Conservation (phyloP, 2,888 invertebrate species). For the Saturnia pavonia region DNA sequence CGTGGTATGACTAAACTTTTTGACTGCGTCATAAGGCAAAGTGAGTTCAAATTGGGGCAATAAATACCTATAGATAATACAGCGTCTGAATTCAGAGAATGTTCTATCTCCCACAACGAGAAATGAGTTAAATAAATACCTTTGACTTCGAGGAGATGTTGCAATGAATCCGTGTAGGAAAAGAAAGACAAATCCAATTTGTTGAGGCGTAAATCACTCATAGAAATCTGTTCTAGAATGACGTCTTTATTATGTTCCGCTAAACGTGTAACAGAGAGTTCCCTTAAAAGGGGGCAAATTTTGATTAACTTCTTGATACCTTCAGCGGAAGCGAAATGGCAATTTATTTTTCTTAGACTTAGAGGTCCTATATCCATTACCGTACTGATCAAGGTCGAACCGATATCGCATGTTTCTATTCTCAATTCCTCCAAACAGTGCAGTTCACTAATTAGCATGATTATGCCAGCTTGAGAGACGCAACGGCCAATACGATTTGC, state of each 20-base stretch:
- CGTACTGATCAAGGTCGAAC: constrained; percentile 69
- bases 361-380: constrained; percentile 63
- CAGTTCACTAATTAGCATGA: constrained; percentile 63
- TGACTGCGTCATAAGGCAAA: constrained; percentile 74
- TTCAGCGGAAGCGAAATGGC: constrained; percentile 72
- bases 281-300: constrained; percentile 69
- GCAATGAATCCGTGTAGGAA: constrained; percentile 66
- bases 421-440: constrained; percentile 70
- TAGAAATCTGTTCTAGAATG: constrained; percentile 65
- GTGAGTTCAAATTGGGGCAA: constrained; percentile 67
- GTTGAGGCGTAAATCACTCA: constrained; percentile 61
- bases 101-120: constrained; percentile 73
- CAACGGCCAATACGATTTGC: constrained; percentile 69
- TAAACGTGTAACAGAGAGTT: constrained; percentile 72
- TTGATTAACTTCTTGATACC: constrained; percentile 68
- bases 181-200: constrained; percentile 74
- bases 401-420: constrained; percentile 77
- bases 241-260: constrained; percentile 71
- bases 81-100: constrained; percentile 65
- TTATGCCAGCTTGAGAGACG: constrained; percentile 72
- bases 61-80: constrained; percentile 62
- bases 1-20: constrained; percentile 61
- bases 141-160: constrained; percentile 62
- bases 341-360: constrained; percentile 70
- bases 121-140: constrained; percentile 72